Evolutionary conservation across 2,888 invertebrate species (phyloP).

Genomic region (Dichetophora obliterata): DNA sequence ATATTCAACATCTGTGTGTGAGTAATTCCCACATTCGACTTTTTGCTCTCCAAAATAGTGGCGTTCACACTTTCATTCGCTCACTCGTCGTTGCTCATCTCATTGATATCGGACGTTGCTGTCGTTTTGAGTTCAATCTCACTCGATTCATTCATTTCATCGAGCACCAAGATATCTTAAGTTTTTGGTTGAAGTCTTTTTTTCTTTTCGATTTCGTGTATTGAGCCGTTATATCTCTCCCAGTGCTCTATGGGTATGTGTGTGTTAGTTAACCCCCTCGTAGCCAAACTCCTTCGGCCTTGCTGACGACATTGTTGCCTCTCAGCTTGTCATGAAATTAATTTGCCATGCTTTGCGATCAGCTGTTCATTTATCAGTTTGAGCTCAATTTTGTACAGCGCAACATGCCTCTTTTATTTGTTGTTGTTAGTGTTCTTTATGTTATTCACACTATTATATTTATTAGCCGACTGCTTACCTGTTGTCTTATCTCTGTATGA

Average conservation of each 20-base stretch:
- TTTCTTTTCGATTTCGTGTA: too few species aligned
- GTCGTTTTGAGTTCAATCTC: neutral
- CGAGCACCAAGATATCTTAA: too few species aligned
- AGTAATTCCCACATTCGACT: slow-evolving; percentile 8
- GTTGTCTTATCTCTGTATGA: too few species aligned
- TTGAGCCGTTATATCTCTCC: too few species aligned
- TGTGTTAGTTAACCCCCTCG: neutral
- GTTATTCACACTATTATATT: neutral
- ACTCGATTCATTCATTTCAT: slow-evolving; percentile 22
- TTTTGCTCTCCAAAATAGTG: neutral
- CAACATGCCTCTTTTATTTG: neutral
- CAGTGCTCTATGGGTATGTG: neutral
- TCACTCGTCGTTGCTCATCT: slow-evolving; percentile 5
- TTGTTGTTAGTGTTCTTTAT: neutral
- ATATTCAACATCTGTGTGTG: slow-evolving; percentile 2
- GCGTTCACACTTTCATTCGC: slow-evolving; percentile 8
- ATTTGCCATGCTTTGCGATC: neutral
- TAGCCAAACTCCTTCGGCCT: neutral
- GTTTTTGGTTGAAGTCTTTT: too few species aligned
- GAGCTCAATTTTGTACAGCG: neutral
- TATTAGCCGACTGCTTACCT: too few species aligned
- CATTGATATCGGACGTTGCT: neutral
- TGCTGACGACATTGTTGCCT: neutral
- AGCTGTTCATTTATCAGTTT: neutral
- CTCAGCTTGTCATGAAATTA: neutral